A percentile compares a stretch with the other conserved stretches of the same genome.
These are phyloP conservation scores for Andrena camellia DNA, from an alignment of 2,888 invertebrate species.

Conservation along the genomic window DNA sequence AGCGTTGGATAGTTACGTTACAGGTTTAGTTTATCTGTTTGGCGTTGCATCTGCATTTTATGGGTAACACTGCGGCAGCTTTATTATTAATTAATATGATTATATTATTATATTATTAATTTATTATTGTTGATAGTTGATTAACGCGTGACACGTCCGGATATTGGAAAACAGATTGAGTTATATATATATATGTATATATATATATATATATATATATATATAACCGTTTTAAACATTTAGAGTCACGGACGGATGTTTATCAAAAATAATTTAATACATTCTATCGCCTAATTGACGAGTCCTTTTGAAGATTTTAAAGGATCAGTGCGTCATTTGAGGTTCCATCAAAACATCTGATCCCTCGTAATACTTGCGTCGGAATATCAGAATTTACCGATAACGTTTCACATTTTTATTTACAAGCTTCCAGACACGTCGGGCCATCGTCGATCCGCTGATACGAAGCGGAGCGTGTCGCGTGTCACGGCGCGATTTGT, in stretches of 20 bases:
- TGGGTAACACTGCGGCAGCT: background rate
- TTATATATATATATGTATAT: no score
- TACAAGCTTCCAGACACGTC: background rate
- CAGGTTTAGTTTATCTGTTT: background rate
- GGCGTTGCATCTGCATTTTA: background rate
- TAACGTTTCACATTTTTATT: background rate
- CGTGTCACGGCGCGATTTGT: constrained; percentile 34
- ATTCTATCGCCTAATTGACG: no score
- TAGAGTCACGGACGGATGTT: no score
- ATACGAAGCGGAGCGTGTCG: constrained; percentile 32
- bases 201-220: no score
- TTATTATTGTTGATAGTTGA: background rate
- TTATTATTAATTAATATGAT: background rate
- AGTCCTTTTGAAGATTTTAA: no score
- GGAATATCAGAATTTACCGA: background rate
- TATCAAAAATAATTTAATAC: no score
- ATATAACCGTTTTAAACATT: no score
- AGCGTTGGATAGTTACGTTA: constrained; percentile 1
- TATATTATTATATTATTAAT: no score
- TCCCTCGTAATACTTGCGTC: background rate
- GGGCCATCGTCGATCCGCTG: background rate
- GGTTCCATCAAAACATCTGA: background rate
- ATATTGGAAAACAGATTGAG: no score
- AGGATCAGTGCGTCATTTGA: no score
- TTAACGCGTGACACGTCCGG: background rate